Evolutionary conservation across 2,113 vertebrate species (phyloP), one percentile per base, ranked within the genome.

Genomic region (Gorsachius goisagi): DNA sequence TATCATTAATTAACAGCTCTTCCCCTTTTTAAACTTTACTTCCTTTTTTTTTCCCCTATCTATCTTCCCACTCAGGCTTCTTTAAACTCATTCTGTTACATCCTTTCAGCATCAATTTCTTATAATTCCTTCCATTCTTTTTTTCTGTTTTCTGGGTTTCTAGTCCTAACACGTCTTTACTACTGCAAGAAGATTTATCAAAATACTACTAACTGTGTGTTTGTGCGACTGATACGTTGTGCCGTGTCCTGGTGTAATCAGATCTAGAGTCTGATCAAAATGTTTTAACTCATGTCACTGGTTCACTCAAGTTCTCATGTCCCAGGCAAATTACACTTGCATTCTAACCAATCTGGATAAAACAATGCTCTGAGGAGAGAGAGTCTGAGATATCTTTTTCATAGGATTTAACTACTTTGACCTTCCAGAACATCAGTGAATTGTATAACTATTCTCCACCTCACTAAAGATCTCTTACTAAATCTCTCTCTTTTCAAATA

Each of bases 341-440:
- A 55, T 95, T 75, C 78, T 84, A 80, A 87, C 58, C 44, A 91
- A 32, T 83, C 37, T 76, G 80, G 73, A 35, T 77, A 87, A 89
- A 59, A 18, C 73, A 90, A 81, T 76, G 64, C 22, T 88, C 45
- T 59, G 67, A 69, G 71, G 32, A 77, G 30, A 87, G 32, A 81
- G 33, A 89, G 72, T 62, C 56, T 50, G 35, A 93, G 41, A 55
- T 23, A 56, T 28, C 9, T 81, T 94, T 64, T 88, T 80, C 24
- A 20, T 69, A 45, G 44, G 14, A 71, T 94, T 96, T 93, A 87
- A 78, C 71, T 87, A 81, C 64, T 88, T 77, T 0, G 84, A 94
- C 96, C 96, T 96, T 97, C 97, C 85, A 95, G 95, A 97, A 97
- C 79, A 35, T 92, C 96, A 96, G 89, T 63, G 89, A 33, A 78